phyloP scores from a whole-genome alignment of 2,113 vertebrate genomes.

The Hoplias malabaricus region DNA sequence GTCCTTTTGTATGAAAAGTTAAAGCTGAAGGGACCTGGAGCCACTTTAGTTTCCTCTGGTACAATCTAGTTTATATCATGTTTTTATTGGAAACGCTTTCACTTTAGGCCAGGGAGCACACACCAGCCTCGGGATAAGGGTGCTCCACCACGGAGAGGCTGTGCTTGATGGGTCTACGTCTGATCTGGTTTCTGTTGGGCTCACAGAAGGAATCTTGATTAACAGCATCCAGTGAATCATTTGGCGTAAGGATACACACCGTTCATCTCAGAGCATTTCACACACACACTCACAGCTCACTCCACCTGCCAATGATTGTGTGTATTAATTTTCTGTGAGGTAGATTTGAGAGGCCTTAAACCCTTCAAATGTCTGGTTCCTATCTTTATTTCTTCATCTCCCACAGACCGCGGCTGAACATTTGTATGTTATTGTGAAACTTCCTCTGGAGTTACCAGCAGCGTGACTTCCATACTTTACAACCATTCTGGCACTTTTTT shows the following conservation, averaged over 20 bases:
- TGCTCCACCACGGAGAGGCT: not conserved
- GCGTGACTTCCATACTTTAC: constrained; percentile 27
- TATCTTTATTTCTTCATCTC: not conserved
- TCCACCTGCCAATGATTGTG: no score
- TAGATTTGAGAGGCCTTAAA: not conserved
- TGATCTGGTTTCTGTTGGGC: constrained; percentile 15
- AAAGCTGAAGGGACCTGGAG: constrained; percentile 29
- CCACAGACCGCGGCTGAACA: constrained; percentile 1
- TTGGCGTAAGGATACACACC: no score
- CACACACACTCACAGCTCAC: no score
- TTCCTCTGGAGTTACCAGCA: constrained; percentile 40
- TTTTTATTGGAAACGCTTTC: constrained; percentile 24
- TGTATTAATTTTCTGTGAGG: no score
- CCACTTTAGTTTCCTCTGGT: constrained; percentile 23
- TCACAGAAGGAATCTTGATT: not conserved
- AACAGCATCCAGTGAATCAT: no score
- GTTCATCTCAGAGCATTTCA: no score
- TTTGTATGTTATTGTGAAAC: constrained; percentile 41
- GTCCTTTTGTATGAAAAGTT: constrained; percentile 44
- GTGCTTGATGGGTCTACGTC: not conserved
- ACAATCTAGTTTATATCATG: constrained; percentile 42
- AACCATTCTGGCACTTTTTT: constrained; percentile 9
- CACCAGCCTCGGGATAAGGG: constrained; percentile 19
- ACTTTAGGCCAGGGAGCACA: not conserved
- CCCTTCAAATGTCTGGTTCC: not conserved